These are phyloP conservation scores for Mythimna loreyi DNA, from an alignment of 2,888 invertebrate genomes.

Conservation along the genomic window DNA sequence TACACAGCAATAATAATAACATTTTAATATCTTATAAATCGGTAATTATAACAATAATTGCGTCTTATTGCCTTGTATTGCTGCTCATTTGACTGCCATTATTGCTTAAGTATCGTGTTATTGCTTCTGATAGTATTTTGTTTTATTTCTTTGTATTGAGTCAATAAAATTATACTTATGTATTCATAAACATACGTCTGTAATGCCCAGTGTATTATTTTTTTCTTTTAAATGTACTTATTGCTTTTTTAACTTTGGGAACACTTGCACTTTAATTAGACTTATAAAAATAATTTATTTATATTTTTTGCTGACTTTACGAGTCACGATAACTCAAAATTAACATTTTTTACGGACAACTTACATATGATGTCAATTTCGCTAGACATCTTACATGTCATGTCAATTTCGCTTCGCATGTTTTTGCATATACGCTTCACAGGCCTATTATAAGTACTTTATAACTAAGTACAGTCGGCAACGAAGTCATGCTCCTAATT, in stretches of 20 bases:
- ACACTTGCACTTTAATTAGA: not conserved
- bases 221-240: too few species aligned
- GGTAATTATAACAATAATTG: constrained; percentile 62
- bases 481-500: constrained; percentile 89
- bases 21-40: constrained; percentile 57
- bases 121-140: constrained; percentile 22
- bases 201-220: not conserved
- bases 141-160: constrained; percentile 28
- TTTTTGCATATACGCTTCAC: constrained; percentile 39
- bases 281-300: not conserved
- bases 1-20: constrained; percentile 33
- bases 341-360: constrained; percentile 32
- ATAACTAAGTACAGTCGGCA: constrained; percentile 76
- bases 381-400: constrained; percentile 36
- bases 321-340: constrained; percentile 26
- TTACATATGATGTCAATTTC: constrained; percentile 43
- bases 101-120: constrained; percentile 17
- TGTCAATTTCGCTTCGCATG: constrained; percentile 41
- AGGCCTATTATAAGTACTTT: constrained; percentile 32
- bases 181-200: not conserved
- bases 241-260: constrained; percentile 10
- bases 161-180: constrained; percentile 14
- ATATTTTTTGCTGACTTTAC: not conserved
- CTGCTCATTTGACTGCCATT: constrained; percentile 1
- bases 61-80: constrained; percentile 30